A percentile compares a stretch with the other conserved stretches of the same genome.
phyloP scores from a whole-genome alignment of 2,888 invertebrate genomes.

The Schrankia costaestrigalis region DNA sequence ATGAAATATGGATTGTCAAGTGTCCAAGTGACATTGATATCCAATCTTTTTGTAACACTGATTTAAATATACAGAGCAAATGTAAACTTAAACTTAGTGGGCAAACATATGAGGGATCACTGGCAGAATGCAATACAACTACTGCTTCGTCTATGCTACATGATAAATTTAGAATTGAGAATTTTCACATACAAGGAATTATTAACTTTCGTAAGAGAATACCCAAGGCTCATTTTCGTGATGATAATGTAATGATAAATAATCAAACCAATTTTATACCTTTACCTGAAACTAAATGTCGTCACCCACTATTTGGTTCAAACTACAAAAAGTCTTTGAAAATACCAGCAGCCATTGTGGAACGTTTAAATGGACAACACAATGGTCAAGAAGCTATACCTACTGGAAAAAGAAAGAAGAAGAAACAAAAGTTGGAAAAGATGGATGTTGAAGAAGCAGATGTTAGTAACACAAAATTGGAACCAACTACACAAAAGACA shows the following conservation, averaged over 20 bases:
- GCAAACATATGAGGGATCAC: slow-evolving; percentile 48
- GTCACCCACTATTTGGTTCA: slow-evolving; percentile 65
- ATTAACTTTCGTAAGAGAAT: slow-evolving; percentile 53
- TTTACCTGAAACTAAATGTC: slow-evolving; percentile 61
- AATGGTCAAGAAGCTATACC: slow-evolving; percentile 3
- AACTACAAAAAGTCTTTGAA: slow-evolving; percentile 58
- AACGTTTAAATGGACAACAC: slow-evolving; percentile 33
- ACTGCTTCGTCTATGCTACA: slow-evolving; percentile 36
- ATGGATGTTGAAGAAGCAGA: slow-evolving; percentile 8
- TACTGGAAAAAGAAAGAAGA: slow-evolving; percentile 21
- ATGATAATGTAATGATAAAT: slow-evolving; percentile 41
- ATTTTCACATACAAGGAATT: slow-evolving; percentile 37
- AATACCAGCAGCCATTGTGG: slow-evolving; percentile 40
- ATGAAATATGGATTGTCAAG: slow-evolving; percentile 59
- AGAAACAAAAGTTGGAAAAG: slow-evolving; percentile 15
- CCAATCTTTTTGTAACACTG: slow-evolving; percentile 36
- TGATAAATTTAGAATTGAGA: slow-evolving; percentile 37
- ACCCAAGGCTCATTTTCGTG: slow-evolving; percentile 51
- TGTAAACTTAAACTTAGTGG: slow-evolving; percentile 58
- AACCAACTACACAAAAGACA: slow-evolving; percentile 8
- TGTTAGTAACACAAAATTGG: slow-evolving; percentile 7
- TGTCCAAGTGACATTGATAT: slow-evolving; percentile 53
- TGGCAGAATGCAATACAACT: slow-evolving; percentile 27
- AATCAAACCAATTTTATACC: slow-evolving; percentile 55
- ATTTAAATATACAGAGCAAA: slow-evolving; percentile 45